phyloP scores from a whole-genome alignment of 2,888 invertebrate genomes.

The Dynastes grantii region DNA sequence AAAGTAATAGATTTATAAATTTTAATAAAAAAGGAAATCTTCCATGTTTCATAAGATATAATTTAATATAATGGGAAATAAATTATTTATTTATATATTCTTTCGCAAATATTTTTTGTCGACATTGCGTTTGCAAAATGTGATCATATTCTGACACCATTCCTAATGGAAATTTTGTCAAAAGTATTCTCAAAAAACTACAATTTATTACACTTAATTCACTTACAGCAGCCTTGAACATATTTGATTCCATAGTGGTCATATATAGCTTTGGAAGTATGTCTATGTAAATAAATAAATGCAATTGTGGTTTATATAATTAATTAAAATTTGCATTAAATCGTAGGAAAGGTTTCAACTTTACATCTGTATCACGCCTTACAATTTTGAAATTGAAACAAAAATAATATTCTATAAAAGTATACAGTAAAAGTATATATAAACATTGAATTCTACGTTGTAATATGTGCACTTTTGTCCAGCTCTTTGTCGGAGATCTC shows the following conservation, averaged over 20 bases:
- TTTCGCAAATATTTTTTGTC: neutral
- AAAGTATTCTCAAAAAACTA: neutral
- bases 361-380: neutral
- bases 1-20: neutral
- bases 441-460: no score
- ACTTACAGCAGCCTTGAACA: constrained; percentile 34
- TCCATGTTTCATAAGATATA: constrained; percentile 6
- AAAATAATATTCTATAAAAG: neutral
- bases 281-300: constrained; percentile 25
- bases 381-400: no score
- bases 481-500: no score
- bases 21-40: neutral
- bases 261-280: constrained; percentile 27
- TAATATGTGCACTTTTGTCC: no score
- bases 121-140: neutral
- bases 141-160: constrained; percentile 5
- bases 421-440: no score
- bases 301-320: constrained; percentile 24
- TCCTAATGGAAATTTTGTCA: neutral
- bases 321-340: neutral
- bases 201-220: neutral
- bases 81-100: neutral
- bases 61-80: neutral
- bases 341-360: neutral
- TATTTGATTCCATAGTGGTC: constrained; percentile 27